Evolutionary conservation across 2,113 vertebrate species (phyloP), one percentile per base, ranked within the genome.

Genomic region (Clarias gariepinus): DNA sequence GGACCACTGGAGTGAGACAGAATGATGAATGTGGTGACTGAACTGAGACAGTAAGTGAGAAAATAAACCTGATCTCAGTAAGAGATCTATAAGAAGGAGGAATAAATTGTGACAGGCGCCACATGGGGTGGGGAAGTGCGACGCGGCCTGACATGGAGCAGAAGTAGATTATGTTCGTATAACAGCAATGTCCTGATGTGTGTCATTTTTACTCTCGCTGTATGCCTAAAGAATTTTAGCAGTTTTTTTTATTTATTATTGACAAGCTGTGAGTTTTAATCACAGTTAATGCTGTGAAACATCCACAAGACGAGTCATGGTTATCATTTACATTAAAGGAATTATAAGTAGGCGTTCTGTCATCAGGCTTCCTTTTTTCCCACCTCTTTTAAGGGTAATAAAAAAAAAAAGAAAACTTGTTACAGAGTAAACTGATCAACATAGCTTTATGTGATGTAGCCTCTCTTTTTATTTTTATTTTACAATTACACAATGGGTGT

Each of bases 1-100:
- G 0, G 98, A 99, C 98, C 97, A 99, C 98, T 99, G 91, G 12
- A 64, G 25, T 19, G 0, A 89, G 88, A 89, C 58, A 87, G 88
- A 89, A 61, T 86, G 84, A 33, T 18, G 19, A 11, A 68, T 55
- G 30, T 21, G 68, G 30, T 10, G 82, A 58, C 15, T 19, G 9
- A 19, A 77, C 15, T 9, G 13, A 69, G 36, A 76, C 13, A 63
- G 23, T 15, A 28, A 16, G 6, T 23, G 52, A 30, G 16, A 12
- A 52, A 9, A 4, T 18, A 55, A 1, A 19, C 4, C 9, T 47
- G 47, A 47, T 47, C 47, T 47, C 47, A 47, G 6, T 47, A 47
- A 47, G n/a, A 63, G n/a, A 69, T 18, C 25, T 10, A 74, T 1
- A 25, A 74, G 36, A 23, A 77, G 25, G 18, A 55, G 53, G 47